Evolutionary conservation across 1,140 invertebrate genomes (phyloP), one percentile per base, ranked within the genome.

Genomic region (Bombus picipes): DNA sequence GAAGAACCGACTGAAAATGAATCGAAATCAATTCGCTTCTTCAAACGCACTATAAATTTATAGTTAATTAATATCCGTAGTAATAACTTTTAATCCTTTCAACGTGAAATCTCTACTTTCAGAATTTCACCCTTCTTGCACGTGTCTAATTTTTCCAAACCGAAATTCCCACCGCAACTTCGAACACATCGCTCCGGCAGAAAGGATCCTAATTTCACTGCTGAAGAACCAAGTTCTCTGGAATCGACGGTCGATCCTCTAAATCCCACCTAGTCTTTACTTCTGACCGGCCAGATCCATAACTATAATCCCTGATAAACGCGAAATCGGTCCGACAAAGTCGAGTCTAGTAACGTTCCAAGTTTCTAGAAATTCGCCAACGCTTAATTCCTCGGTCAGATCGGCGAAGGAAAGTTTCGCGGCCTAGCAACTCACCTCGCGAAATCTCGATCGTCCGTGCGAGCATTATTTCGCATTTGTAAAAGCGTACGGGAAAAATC

Each of bases 221-320:
- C 15, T 0, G 65, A 66, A 32, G n/a, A 32, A 34, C 59, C 59
- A n/a, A n/a, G 10, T 62, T 66, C 15, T n/a, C 32, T 9, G 32
- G 32, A 66, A 32, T 66, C 65, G 65, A 18, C 15, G 15, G 2
- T 22, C 18, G 66, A 34, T 34, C 32, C 66, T 37, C 22, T 3
- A 68, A 68, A 34, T 37, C 32, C 66, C 32, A 2, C 3, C 65
- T 9, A 8, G 34, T 25, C 32, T 22, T 34, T 34, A 22, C 18
- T 22, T 68, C 18, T 25, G 22, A 34, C 32, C 34, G 32, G 22
- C 25, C 18, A 32, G 32, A 68, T 68, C 34, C 66, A 3, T 25
- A 68, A 68, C 66, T 68, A 25, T 37, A 37, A 68, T 68, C 66
- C 66, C 66, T 37, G 66, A 68, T 68, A 37, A 68, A 34, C 66